Base-by-base conservation (phyloP, 2,113 vertebrate genomes). In the Rhombomys opimus region DNA sequence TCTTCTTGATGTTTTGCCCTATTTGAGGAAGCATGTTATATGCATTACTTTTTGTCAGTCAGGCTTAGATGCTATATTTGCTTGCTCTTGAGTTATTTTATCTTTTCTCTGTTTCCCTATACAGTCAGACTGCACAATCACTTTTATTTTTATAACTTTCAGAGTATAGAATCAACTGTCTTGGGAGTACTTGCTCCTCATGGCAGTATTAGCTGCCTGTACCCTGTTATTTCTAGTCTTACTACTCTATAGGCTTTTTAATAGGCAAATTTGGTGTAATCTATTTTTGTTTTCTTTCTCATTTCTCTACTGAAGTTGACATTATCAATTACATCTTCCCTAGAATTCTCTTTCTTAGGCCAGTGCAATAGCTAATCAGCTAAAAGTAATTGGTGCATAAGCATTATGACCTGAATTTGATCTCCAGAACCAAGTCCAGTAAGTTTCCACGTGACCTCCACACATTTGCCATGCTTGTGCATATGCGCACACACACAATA, bases 21-120 rank as follows among this genome's bases (percentile, higher is more conserved):
- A 90, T 89, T 92, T 97, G 65, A 95, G 88, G 93, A 94, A 27
- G 25, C n/a, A 54, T 80, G 27, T 30, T 89, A 7, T 90, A 15
- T 57, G 32, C 32, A 88, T 67, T 78, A 27, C 15, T 81, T 89
- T 46, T 92, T 88, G 46, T 89, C 77, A 90, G n/a, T 87, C 27
- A n/a, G 61, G 38, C 67, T 93, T 50, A 93, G 7, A 84, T 82
- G 67, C 70, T 93, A 72, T 15, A 54, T 93, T 78, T 92, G 4
- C 89, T 50, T 87, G 77, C 50, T 41, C 80, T 50, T 72, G 72
- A 94, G 41, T 50, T 30, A 30, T 95, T 91, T 95, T 94, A 46
- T 86, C 27, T 87, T 95, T 93, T 87, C 54, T 82, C 1, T 77
- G 0, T 73, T 35, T 93, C 25, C 4, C 78, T 95, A 81, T n/a